Evolutionary conservation across 2,797 vertebrate genomes (phyloP), one percentile per base, ranked within the genome.

Genomic region (Harpagifer antarcticus): DNA sequence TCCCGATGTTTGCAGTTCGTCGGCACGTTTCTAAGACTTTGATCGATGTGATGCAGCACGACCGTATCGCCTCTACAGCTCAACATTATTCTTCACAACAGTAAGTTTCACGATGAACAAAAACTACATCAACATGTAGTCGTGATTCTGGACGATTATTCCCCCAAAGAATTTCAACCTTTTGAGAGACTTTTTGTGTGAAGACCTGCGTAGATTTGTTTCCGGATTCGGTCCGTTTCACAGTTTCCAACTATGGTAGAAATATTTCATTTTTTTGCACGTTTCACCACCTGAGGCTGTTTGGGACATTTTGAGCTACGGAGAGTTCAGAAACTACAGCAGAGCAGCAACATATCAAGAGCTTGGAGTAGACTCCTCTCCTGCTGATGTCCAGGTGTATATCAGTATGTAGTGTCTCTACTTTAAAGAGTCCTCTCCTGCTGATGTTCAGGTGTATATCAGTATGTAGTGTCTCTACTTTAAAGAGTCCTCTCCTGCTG

Each of bases 11-110:
- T 64, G 53, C 43, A 60, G 62, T 45, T 57, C 1, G 15, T 76
- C 12, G 56, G 68, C 69, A 62, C 47, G 12, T 69, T 72, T 72
- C 49, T 66, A 74, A 52, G 74, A 77, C 73, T 85, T 76, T 78
- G 75, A 87, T 85, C 43, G 40, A 78, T 40, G 56, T 31, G 78
- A 78, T 58, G 79, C 67, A 5, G 68, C 49, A 78, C 37, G 47
- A 82, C 62, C 74, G 31, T 40, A 58, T 76, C 75, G 37, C 73
- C 84, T 77, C 64, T 20, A 88, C 81, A 79, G 64, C 72, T 78
- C 65, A 58, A 59, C 13, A 74, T 13, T 58, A 76, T 16, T 84
- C 54, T 78, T 62, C 69, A 88, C 87, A 31, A 86, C 80, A 84
- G 64, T 72, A 66, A 81, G 63, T 43, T 68, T 74, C 79, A 87